phyloP scores from a whole-genome alignment of 2,797 vertebrate genomes.

The Otus scops region DNA sequence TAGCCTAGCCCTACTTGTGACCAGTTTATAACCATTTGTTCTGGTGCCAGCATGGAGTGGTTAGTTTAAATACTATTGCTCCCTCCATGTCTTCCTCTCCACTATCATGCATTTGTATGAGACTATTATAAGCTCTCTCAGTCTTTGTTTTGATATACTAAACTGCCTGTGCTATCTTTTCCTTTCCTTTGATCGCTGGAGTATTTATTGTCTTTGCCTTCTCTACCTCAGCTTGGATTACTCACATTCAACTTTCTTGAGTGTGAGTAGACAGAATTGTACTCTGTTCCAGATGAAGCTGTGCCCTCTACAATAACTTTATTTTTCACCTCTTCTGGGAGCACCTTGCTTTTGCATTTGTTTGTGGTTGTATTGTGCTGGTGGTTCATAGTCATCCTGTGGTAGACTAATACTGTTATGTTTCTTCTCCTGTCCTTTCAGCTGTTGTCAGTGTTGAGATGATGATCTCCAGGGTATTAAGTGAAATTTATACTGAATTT shows the following conservation, averaged over 20 bases:
- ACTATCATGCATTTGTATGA: neutral
- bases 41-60: conserved; percentile 27
- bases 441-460: neutral
- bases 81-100: neutral
- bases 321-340: neutral
- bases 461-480: neutral
- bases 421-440: conserved; percentile 6
- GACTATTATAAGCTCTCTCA: neutral
- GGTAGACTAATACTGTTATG: neutral
- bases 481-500: neutral
- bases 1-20: conserved; percentile 53
- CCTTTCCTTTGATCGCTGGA: neutral
- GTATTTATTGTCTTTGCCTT: neutral
- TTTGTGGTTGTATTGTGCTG: neutral
- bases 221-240: neutral
- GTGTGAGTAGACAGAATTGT: neutral
- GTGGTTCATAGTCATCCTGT: neutral
- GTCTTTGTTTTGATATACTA: neutral
- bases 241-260: neutral
- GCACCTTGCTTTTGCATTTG: neutral
- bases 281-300: neutral
- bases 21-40: conserved; percentile 61
- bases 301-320: neutral
- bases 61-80: neutral
- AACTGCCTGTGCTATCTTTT: neutral